Evolutionary conservation across 2,797 vertebrate species (phyloP), one percentile per base, ranked within the genome.

Genomic region (Lindbergichthys nudifrons): DNA sequence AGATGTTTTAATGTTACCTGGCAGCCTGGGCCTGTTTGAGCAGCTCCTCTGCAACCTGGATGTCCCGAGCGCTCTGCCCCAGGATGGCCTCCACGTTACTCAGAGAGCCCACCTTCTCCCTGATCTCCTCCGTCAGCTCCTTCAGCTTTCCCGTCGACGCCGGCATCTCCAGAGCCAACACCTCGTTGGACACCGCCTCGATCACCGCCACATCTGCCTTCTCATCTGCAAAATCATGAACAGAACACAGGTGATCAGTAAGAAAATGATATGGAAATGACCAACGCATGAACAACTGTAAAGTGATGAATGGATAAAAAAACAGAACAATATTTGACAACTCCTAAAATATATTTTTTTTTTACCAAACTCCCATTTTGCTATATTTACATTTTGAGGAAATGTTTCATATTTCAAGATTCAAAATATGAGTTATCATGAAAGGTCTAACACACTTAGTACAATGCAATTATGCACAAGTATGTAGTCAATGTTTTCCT

Each of bases 131-230:
- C 0, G 97, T 98, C 82, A 99, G 87, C 48, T 96, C 93, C 66
- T 96, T 94, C 75, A 99, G 92, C 88, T 97, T 96, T 57, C 94
- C 82, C 0, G 96, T 88, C 0, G 95, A 97, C 30, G 96, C 96
- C 3, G 98, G 98, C 96, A 99, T 96, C 88, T 97, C 93, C 95
- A 99, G 93, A 74, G 95, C 95, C 87, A 99, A 19, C 54, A 99
- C 98, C 89, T 98, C 96, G 18, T 96, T 97, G 75, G 98, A 95
- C 58, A 99, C 95, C 0, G 94, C 95, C 92, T 99, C 97, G 0
- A 99, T 98, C 75, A 93, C 85, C 0, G 89, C 74, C 0, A 58
- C 76, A 1, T 93, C 75, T 0, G 87, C 92, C 56, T 89, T 91
- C 0, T 92, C 92, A 14, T 92, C 92, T 93, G 86, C 12, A 53